Evolutionary conservation across 2,888 invertebrate genomes (phyloP), one percentile per base, ranked within the genome.

Genomic region (Pantelozetes paolii): DNA sequence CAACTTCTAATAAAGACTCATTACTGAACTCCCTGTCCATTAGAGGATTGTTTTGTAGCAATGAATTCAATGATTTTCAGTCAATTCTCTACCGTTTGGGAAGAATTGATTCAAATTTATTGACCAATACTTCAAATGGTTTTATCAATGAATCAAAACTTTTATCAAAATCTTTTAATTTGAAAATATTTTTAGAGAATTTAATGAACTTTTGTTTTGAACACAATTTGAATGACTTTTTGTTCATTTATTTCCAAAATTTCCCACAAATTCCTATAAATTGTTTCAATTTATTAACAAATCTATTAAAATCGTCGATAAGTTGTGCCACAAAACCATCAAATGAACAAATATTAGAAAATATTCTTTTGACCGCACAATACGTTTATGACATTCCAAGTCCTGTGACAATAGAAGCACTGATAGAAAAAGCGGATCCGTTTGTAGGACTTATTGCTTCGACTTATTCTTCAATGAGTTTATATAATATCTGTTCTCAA

Each of bases 151-250:
- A 57, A n/a, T 28, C 26, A 5, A 3, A 23, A 3, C 3, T 57
- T 57, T 57, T 57, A 5, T 13, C 57, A 28, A 26, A 26, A 23
- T 57, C 57, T 57, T 57, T 36, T 23, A 18, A 72, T n/a, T n/a
- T 40, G 18, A 28, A 62, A 40, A 13, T 20, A 23, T 36, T 72
- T 23, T 42, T 40, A 45, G n/a, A 72, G 23, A 32, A 32, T 23
- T 42, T 75, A 20, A 62, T 75, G 6, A 26, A 72, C 40, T 54
- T 72, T 71, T 67, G 67, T 45, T 18, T 42, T n/a, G 72, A 72
- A 8, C 26, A 73, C 20, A 50, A 45, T 20, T 54, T 69, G 13
- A 67, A 72, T 36, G 72, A 75, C n/a, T 72, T 75, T 50, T 48
- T 75, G 8, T 75, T 54, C 57, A 64, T 74, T 13, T 50, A 64